Base-by-base conservation (phyloP, 2,797 vertebrate genomes). In the Melanotaenia nigrans region DNA sequence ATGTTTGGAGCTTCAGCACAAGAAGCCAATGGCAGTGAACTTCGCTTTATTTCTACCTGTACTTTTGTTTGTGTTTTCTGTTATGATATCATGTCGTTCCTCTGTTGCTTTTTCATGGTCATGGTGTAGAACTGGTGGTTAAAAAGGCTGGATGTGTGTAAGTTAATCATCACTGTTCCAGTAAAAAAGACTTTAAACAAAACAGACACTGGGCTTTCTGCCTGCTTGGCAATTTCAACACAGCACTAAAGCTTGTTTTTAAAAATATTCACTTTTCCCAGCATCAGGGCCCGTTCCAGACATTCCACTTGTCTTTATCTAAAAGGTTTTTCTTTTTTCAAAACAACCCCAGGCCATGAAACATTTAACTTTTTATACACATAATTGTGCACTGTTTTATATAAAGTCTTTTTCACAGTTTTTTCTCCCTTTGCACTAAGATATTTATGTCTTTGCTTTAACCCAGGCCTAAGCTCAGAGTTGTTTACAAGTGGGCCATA, bases 161-260 rank as follows among this genome's bases (percentile, higher is more conserved):
- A 75, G 66, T 57, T 71, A 85, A 63, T 77, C 62, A 77, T 72
- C 20, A 6, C 20, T 53, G 28, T 30, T 77, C 33, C 40, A 47
- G 35, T 61, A 62, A 65, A 65, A 77, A 76, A 67, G 6, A 61
- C 24, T 0, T 64, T 4, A 18, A 55, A 73, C 77, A 51, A 84
- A 82, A 75, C 64, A 83, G 81, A 83, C 61, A 35, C 62, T 82
- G 81, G 92, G 92, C 86, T 55, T 32, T 33, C 54, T 74, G 88
- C 90, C 90, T 73, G 72, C 69, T 90, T 90, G 89, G 85, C 86
- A 89, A 68, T 72, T 25, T 42, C 35, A 59, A 53, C 68, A 57
- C 38, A 78, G 71, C 78, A 49, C 61, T 33, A 61, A 65, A 64
- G 68, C 66, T 73, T 81, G 68, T 86, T 91, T 88, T 88, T 75